These are phyloP conservation scores for Drosophila bifasciata DNA, from an alignment of 1,140 invertebrate genomes.

Conservation along the genomic window DNA sequence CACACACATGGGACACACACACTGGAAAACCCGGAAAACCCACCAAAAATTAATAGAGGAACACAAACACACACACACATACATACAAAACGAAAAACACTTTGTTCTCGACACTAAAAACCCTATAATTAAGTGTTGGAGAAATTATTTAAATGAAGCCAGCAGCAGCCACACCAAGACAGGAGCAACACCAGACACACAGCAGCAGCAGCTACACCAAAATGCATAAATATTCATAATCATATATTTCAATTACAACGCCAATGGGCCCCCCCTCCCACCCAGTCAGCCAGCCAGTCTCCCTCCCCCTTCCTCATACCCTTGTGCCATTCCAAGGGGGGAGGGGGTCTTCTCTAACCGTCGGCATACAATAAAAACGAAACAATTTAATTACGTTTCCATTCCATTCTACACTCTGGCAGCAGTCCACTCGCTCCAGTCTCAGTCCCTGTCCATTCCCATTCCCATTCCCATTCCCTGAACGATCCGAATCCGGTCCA, in stretches of 20 bases:
- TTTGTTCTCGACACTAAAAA: constrained; percentile 67
- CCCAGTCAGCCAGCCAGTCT: not conserved
- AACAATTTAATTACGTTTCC: constrained; percentile 82
- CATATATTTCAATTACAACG: constrained; percentile 83
- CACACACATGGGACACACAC: constrained; percentile 12
- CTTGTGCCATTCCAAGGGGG: not conserved
- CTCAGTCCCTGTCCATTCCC: no score
- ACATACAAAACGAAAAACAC: constrained; percentile 47
- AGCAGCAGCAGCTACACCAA: constrained; percentile 4
- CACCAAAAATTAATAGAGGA: constrained; percentile 1
- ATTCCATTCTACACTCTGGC: constrained; percentile 57
- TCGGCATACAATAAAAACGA: constrained; percentile 62
- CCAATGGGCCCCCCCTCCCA: constrained; percentile 24
- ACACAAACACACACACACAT: no score
- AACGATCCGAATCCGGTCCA: constrained; percentile 21
- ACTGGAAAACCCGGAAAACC: not conserved
- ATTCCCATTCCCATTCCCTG: not conserved
- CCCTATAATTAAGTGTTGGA: constrained; percentile 74
- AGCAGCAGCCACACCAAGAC: constrained; percentile 20
- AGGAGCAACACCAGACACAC: constrained; percentile 10
- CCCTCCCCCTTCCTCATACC: not conserved
- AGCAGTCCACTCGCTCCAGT: not conserved
- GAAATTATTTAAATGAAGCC: constrained; percentile 68
- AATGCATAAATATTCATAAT: constrained; percentile 83
- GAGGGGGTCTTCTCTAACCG: not conserved